A percentile compares a stretch with the other conserved stretches of the same genome.
Evolutionary conservation across 2,113 vertebrate genomes (phyloP).

Genomic region (Butorides virescens): DNA sequence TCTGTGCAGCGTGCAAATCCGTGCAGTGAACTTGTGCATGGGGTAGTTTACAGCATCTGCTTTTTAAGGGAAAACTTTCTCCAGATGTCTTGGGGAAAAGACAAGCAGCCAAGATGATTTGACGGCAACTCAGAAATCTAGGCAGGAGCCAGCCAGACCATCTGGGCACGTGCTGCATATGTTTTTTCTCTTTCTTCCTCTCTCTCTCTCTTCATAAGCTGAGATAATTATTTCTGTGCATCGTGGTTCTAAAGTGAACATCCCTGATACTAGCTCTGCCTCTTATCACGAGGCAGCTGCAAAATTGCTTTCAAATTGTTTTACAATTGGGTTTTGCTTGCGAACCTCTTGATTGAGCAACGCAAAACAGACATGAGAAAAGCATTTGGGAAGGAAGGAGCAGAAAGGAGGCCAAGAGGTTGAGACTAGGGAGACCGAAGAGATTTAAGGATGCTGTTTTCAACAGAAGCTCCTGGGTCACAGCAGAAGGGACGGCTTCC

Average conservation of each 20-base stretch:
- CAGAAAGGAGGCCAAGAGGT: background rate
- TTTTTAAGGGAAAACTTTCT: background rate
- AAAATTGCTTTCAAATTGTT: constrained; percentile 37
- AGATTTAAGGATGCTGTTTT: background rate
- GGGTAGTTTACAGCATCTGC: background rate
- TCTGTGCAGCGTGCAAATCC: background rate
- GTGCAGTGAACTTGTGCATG: background rate
- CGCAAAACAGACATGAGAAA: background rate
- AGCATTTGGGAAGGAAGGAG: background rate
- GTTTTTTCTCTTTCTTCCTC: background rate
- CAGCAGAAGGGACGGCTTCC: background rate
- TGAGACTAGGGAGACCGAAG: background rate
- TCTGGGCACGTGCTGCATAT: background rate
- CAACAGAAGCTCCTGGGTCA: background rate
- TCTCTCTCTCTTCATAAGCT: background rate
- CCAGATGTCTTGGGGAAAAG: background rate
- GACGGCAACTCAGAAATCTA: background rate
- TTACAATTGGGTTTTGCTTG: background rate
- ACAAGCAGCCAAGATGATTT: background rate
- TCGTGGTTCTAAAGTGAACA: background rate
- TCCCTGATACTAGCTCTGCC: background rate
- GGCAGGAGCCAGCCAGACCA: background rate
- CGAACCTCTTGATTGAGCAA: background rate
- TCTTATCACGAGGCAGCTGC: background rate
- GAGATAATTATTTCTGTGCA: background rate